A percentile compares a stretch with the other conserved stretches of the same genome.
phyloP scores from a whole-genome alignment of 2,888 invertebrate genomes.

The Mythimna vitellina region DNA sequence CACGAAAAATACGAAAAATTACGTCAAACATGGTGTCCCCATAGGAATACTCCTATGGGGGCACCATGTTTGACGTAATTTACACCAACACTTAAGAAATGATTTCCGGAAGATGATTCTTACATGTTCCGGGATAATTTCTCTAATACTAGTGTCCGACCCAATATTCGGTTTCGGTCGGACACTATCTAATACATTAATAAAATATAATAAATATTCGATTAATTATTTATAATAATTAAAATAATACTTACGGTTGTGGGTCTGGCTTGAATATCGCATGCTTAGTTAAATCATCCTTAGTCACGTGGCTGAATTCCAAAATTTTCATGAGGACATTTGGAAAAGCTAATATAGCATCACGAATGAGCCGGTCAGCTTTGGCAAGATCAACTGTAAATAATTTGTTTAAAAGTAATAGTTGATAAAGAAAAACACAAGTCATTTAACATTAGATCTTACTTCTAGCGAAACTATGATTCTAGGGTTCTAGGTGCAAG shows the following conservation, averaged over 20 bases:
- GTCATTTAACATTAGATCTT: not conserved
- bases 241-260: not conserved
- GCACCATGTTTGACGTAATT: not conserved
- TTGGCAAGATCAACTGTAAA: constrained; percentile 56
- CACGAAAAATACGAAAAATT: too few species aligned
- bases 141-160: too few species aligned
- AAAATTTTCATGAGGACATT: constrained; percentile 64
- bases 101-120: too few species aligned
- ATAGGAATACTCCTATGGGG: too few species aligned
- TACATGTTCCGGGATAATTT: too few species aligned
- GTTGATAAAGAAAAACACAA: not conserved
- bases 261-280: constrained; percentile 38
- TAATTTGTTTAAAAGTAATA: not conserved
- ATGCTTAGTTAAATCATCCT: constrained; percentile 18
- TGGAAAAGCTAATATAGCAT: constrained; percentile 73
- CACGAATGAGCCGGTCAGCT: constrained; percentile 65
- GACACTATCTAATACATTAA: too few species aligned
- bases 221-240: not conserved
- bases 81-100: not conserved
- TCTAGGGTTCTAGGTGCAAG: too few species aligned
- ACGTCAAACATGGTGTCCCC: too few species aligned
- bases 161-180: too few species aligned
- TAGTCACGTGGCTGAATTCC: constrained; percentile 52
- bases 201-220: not conserved
- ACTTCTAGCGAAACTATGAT: too few species aligned